Evolutionary conservation across 2,888 invertebrate species (phyloP).

Genomic region (Vanessa cardui): DNA sequence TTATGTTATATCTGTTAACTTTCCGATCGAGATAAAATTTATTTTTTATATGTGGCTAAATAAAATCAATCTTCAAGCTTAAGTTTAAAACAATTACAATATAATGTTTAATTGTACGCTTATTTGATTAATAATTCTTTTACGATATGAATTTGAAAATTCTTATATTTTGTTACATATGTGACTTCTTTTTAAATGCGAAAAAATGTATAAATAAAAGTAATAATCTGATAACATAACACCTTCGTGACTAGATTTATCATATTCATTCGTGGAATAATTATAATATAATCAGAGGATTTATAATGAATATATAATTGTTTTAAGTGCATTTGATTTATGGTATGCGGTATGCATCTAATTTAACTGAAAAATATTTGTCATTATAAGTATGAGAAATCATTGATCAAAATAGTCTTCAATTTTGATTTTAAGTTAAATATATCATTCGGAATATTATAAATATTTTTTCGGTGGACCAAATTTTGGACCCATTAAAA

Average conservation of each 20-base stretch:
- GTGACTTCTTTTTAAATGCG: conserved; percentile 5
- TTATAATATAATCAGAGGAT: neutral
- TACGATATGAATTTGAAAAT: conserved; percentile 9
- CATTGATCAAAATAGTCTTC: neutral
- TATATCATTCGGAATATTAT: conserved; percentile 3
- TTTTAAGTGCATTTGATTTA: too few relatives aligned
- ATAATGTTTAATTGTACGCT: neutral
- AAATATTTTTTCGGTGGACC: conserved; percentile 31
- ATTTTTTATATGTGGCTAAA: neutral
- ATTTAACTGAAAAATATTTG: too few relatives aligned
- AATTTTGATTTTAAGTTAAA: neutral
- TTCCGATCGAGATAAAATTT: neutral
- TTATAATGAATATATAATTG: neutral
- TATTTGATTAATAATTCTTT: neutral
- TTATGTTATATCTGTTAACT: too few relatives aligned
- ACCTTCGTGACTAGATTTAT: neutral
- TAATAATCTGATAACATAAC: neutral
- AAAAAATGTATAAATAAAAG: neutral
- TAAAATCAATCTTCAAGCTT: neutral
- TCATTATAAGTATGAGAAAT: too few relatives aligned
- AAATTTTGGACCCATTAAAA: conserved; percentile 38
- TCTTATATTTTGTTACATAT: neutral
- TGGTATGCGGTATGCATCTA: too few relatives aligned
- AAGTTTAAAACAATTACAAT: neutral
- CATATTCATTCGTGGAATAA: conserved; percentile 5